Evolutionary conservation across 2,113 vertebrate species (phyloP).

Genomic region (Dicentrarchus labrax): DNA sequence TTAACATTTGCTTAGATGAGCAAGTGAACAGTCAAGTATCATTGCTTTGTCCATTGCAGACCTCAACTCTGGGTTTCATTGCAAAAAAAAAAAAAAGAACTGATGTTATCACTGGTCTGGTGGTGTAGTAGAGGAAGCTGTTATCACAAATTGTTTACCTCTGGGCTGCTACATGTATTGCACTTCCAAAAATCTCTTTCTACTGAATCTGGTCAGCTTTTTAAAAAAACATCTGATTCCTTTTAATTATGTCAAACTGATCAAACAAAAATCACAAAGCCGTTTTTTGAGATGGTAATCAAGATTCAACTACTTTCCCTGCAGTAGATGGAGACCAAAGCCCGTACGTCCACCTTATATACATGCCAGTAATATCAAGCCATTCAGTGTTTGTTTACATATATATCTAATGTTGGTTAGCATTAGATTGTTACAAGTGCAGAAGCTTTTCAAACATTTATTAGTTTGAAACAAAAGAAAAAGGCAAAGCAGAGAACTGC

Average conservation of each 20-base stretch:
- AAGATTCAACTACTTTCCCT: not conserved
- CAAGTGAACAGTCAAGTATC: not conserved
- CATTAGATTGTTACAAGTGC: not conserved
- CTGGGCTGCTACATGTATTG: conserved; percentile 14
- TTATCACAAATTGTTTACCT: conserved; percentile 15
- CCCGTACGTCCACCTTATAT: not conserved
- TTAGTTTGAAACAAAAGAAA: not conserved
- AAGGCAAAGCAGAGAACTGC: not conserved
- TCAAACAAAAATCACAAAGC: not conserved
- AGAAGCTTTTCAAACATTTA: not conserved
- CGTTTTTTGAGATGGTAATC: not conserved
- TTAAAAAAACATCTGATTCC: not conserved
- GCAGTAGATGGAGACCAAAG: no score
- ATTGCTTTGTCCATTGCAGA: not conserved
- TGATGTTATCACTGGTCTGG: conserved; percentile 39
- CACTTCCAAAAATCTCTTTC: conserved; percentile 1
- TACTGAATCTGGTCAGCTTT: conserved; percentile 6
- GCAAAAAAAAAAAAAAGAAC: conserved; percentile 5
- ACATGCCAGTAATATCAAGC: not conserved
- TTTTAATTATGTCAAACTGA: conserved; percentile 1
- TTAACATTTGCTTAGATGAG: not conserved
- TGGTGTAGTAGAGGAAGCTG: conserved; percentile 45
- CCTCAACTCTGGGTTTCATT: not conserved
- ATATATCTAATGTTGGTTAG: not conserved
- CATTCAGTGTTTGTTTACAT: not conserved